These are phyloP conservation scores for Lottia gigantea DNA, from an alignment of 2,888 invertebrate genomes.

Conservation along the genomic window DNA sequence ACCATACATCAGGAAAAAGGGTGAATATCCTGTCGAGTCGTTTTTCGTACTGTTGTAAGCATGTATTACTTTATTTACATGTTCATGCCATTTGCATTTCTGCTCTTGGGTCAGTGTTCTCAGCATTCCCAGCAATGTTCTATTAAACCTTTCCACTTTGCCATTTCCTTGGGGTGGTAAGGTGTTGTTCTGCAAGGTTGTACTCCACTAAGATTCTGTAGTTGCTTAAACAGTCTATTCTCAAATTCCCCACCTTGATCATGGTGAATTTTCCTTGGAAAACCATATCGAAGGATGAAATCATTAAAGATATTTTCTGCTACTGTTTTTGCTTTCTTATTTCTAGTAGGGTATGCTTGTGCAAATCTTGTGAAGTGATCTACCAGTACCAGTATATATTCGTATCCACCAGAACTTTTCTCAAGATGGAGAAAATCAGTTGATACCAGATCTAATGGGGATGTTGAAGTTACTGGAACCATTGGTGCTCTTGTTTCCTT, in stretches of 20 bases:
- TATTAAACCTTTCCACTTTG: conserved; percentile 15
- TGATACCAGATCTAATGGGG: conserved; percentile 29
- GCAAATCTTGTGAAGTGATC: conserved; percentile 26
- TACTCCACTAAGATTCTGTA: conserved; percentile 18
- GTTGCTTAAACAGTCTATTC: conserved; percentile 14
- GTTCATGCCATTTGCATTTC: conserved; percentile 14
- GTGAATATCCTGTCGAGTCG: conserved; percentile 13
- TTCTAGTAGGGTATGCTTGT: conserved; percentile 24
- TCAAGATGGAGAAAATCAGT: conserved; percentile 34
- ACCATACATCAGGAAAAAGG: conserved; percentile 18
- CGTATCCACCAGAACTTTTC: conserved; percentile 20
- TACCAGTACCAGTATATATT: conserved; percentile 20
- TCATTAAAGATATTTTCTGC: conserved; percentile 23
- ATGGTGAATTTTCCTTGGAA: conserved; percentile 20
- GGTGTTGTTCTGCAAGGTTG: conserved; percentile 13
- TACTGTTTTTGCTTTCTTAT: conserved; percentile 20
- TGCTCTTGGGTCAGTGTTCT: conserved; percentile 7
- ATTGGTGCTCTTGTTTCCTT: conserved; percentile 20
- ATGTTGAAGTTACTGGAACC: conserved; percentile 25
- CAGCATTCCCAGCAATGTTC: conserved; percentile 21
- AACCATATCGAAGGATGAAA: conserved; percentile 19
- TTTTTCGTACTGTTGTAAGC: conserved; percentile 23
- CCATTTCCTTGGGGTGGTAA: conserved; percentile 24
- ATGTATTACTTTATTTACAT: conserved; percentile 24
- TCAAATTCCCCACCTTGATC: conserved; percentile 23